These are phyloP conservation scores for Erynnis tages DNA, from an alignment of 2,888 invertebrate genomes.

Conservation along the genomic window DNA sequence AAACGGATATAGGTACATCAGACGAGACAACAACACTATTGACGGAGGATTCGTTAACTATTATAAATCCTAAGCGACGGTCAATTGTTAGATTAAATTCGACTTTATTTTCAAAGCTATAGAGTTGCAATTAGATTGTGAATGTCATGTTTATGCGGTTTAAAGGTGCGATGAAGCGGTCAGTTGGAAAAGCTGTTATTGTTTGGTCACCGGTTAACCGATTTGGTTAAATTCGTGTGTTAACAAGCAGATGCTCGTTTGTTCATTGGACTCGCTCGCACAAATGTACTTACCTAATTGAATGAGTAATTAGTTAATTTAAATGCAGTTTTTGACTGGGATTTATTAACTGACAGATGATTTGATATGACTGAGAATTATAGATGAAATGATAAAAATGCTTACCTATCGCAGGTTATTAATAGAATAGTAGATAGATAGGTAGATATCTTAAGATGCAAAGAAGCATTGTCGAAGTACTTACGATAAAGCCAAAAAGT, in stretches of 20 bases:
- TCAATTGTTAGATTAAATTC: slow-evolving; percentile 28
- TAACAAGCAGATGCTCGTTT: slow-evolving; percentile 71
- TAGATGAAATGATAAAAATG: too few relatives aligned
- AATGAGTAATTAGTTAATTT: slow-evolving; percentile 10
- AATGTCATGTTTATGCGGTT: slow-evolving; percentile 14
- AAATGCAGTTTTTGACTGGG: too few relatives aligned
- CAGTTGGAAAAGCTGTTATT: slow-evolving; percentile 79
- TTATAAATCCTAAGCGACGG: slow-evolving; percentile 36
- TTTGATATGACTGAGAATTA: too few relatives aligned
- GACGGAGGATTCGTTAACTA: slow-evolving; percentile 39
- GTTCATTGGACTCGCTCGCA: slow-evolving; percentile 47
- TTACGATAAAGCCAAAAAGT: not conserved
- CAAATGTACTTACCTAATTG: slow-evolving; percentile 54
- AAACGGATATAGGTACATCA: slow-evolving; percentile 57
- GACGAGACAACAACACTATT: slow-evolving; percentile 63
- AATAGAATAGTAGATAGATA: not conserved
- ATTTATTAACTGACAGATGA: too few relatives aligned
- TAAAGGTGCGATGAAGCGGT: slow-evolving; percentile 48
- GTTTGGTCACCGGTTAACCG: slow-evolving; percentile 80
- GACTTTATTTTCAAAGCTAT: fast-evolving
- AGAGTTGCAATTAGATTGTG: slow-evolving; percentile 33
- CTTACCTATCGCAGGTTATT: not conserved
- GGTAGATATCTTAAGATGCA: too few relatives aligned
- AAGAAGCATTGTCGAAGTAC: not conserved
- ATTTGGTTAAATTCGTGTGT: slow-evolving; percentile 80